phyloP scores from a whole-genome alignment of 1,140 invertebrate species.

The Drosophila mojavensis region DNA sequence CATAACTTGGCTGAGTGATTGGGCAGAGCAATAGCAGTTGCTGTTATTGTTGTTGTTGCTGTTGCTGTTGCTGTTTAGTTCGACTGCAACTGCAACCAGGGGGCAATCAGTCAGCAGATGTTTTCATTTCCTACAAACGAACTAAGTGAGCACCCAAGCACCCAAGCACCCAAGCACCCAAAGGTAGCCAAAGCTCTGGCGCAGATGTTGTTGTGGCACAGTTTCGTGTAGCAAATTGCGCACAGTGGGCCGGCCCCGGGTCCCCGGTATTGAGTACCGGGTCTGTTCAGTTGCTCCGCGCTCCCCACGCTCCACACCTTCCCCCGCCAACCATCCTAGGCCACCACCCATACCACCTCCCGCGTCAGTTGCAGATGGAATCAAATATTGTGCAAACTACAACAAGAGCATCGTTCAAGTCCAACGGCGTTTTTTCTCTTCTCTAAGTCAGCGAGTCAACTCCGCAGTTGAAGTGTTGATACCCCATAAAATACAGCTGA shows the following conservation, averaged over 20 bases:
- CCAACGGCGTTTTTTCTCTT: conserved; percentile 59
- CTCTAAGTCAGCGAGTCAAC: conserved; percentile 42
- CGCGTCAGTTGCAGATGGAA: conserved; percentile 66
- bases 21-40: conserved; percentile 40
- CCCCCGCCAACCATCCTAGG: background rate
- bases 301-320: too few species aligned
- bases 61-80: conserved; percentile 8
- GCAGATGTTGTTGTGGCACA: conserved; percentile 76
- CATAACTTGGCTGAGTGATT: conserved; percentile 80
- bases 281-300: conserved; percentile 1
- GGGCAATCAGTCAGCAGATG: conserved; percentile 82
- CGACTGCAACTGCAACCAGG: conserved; percentile 60
- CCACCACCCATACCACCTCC: background rate
- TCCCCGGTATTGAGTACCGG: conserved; percentile 35
- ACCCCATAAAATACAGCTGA: background rate
- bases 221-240: conserved; percentile 81
- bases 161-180: conserved; percentile 55
- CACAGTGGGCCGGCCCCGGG: conserved; percentile 69
- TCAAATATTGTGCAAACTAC: conserved; percentile 82
- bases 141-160: conserved; percentile 29
- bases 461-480: conserved; percentile 38
- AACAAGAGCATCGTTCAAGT: conserved; percentile 70
- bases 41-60: background rate
- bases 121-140: conserved; percentile 79
- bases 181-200: conserved; percentile 44